Evolutionary conservation across 2,888 invertebrate species (phyloP).

Genomic region (Trypoxylon attenuatum): DNA sequence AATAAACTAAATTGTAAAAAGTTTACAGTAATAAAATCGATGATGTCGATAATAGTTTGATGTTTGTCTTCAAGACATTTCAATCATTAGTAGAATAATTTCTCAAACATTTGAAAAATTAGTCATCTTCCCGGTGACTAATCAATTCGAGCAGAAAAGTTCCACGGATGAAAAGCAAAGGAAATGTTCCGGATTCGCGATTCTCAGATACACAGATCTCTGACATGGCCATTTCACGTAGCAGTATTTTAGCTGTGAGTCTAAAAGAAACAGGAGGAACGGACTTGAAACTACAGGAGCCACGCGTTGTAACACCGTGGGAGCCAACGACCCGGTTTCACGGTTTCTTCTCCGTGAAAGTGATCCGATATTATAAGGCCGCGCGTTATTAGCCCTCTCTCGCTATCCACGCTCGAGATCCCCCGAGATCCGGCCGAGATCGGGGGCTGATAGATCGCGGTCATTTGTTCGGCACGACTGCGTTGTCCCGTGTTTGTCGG

Average conservation of each 20-base stretch:
- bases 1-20: no score
- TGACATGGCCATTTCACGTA: conserved; percentile 41
- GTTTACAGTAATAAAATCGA: no score
- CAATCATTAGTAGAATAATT: no score
- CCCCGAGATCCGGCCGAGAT: conserved; percentile 43
- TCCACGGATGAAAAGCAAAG: no score
- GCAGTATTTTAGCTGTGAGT: conserved; percentile 22
- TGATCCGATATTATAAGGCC: conserved; percentile 61
- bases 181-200: no score
- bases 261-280: conserved; percentile 1
- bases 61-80: no score
- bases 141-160: no score
- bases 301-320: conserved; percentile 68
- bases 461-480: conserved; percentile 67
- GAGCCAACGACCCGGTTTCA: conserved; percentile 64
- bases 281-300: no score
- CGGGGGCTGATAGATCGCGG: conserved; percentile 66
- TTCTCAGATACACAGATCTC: no score
- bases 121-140: no score
- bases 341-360: conserved; percentile 70
- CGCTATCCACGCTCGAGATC: conserved; percentile 18
- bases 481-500: conserved; percentile 52
- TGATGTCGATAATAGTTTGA: no score
- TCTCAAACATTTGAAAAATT: no score
- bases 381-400: conserved; percentile 31